Conservation (phyloP, 2,797 vertebrate species). For the Neopelma chrysocephalum region DNA sequence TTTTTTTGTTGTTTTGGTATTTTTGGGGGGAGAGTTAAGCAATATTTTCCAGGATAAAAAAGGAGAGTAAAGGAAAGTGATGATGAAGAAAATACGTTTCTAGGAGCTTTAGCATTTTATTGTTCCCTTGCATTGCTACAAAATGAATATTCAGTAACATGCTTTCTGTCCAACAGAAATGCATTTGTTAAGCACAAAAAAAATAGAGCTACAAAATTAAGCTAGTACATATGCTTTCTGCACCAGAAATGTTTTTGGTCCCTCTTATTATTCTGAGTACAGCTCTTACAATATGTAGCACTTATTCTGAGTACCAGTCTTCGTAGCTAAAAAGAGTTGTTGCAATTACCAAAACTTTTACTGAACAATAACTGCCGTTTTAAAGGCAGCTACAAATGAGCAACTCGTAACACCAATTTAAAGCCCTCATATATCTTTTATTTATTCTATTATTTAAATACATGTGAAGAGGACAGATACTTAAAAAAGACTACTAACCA, state of each 20-base stretch:
- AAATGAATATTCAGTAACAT: background rate
- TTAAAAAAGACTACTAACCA: background rate
- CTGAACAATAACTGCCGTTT: background rate
- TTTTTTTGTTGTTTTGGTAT: background rate
- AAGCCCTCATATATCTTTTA: background rate
- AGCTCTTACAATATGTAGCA: background rate
- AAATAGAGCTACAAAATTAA: background rate
- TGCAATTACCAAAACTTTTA: background rate
- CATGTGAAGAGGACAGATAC: background rate
- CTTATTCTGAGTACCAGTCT: background rate
- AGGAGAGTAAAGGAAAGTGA: background rate
- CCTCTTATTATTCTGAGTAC: background rate
- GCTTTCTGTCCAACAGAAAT: background rate
- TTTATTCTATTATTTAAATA: background rate
- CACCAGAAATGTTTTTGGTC: background rate
- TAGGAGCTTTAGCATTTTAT: background rate
- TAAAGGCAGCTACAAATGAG: background rate
- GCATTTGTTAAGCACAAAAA: constrained; percentile 27
- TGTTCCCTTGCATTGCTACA: background rate
- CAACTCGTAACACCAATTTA: background rate
- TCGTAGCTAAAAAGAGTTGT: background rate
- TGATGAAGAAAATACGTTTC: background rate
- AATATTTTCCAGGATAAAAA: background rate
- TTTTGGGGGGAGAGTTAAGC: background rate
- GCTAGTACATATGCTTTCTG: background rate